A percentile compares a stretch with the other conserved stretches of the same genome.
phyloP scores from a whole-genome alignment of 2,797 vertebrate species.

The Sebastiscus tertius region DNA sequence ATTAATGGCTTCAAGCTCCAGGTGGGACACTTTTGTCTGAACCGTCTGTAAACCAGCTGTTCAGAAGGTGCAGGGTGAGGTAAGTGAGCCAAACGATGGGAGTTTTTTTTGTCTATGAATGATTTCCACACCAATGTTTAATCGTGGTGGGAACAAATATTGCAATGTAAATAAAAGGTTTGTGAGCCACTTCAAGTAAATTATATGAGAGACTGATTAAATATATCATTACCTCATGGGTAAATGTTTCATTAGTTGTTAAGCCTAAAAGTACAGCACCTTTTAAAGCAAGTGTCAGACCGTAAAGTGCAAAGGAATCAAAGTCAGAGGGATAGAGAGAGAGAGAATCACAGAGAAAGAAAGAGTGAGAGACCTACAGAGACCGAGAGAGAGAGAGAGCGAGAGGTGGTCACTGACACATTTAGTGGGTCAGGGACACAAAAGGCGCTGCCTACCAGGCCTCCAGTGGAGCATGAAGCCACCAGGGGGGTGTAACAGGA shows the following conservation, averaged over 20 bases:
- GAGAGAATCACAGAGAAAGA: slow-evolving; percentile 1
- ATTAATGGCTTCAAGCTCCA: slow-evolving; percentile 75
- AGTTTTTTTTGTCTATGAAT: background rate
- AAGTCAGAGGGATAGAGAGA: slow-evolving; percentile 4
- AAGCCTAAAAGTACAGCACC: slow-evolving; percentile 2
- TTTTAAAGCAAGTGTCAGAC: slow-evolving; percentile 1
- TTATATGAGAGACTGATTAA: background rate
- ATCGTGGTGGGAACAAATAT: background rate
- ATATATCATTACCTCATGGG: background rate
- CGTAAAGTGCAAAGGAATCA: background rate
- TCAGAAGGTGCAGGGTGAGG: slow-evolving; percentile 24
- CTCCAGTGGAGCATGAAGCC: slow-evolving; percentile 85
- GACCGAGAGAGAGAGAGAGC: too few relatives aligned
- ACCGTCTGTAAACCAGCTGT: slow-evolving; percentile 68
- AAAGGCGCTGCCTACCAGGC: slow-evolving; percentile 81
- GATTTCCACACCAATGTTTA: background rate
- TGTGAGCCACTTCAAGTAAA: background rate
- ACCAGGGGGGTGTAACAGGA: slow-evolving; percentile 81
- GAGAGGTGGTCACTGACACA: slow-evolving; percentile 73
- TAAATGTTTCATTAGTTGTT: background rate
- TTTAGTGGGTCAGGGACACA: slow-evolving; percentile 85
- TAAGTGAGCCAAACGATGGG: background rate
- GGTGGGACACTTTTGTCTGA: slow-evolving; percentile 68
- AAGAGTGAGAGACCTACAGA: slow-evolving; percentile 25
- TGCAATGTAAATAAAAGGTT: background rate